Base-by-base conservation (phyloP, 2,888 invertebrate species). In the Bhutanitis thaidina region DNA sequence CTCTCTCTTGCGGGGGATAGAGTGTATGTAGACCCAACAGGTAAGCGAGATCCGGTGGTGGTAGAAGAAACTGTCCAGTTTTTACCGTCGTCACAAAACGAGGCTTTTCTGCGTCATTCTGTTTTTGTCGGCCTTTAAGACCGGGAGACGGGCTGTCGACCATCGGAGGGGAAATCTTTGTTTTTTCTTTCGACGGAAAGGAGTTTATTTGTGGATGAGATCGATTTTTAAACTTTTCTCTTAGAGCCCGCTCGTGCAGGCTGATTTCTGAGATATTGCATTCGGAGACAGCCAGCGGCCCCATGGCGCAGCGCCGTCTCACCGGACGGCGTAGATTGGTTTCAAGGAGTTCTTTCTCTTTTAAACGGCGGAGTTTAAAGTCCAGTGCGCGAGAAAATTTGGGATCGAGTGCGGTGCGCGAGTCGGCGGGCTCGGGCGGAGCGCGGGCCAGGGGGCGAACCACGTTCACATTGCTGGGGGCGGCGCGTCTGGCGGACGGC, bases 71-170 rank as follows among this genome's bases (percentile, higher is more conserved):
- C 64, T 93, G 92, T 1, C 96, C 96, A 45, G 92, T 92, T 62
- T 93, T 94, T 37, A 96, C 96, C 0, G 95, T 95, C 8, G 95
- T 95, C 57, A 96, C 93, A 70, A 96, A 96, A 8, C 95, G 92
- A 52, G 92, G 92, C 53, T 75, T 75, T 20, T 78, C 80, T 1
- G 57, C 67, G 8, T 78, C 78, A 35, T 56, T 63, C 9, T 39
- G 34, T 16, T 40, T 39, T 10, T 45, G 27, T n/a, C 50, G 39
- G 9, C 27, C 30, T 12, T 40, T 50, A 1, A 14, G 25, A 4
- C 58, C 69, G 9, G 69, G 71, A 36, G 67, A 67, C 7, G 77
- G 73, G 1, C 72, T 71, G 43, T 71, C 71, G 20, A 69, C 72
- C 60, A 68, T 64, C 14, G 64, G 72, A 0, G 71, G 64, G 0